Percentiles rank a stretch among this genome's conserved stretches.
phyloP scores from a whole-genome alignment of 2,113 vertebrate genomes.

The Microcebus jonahi region DNA sequence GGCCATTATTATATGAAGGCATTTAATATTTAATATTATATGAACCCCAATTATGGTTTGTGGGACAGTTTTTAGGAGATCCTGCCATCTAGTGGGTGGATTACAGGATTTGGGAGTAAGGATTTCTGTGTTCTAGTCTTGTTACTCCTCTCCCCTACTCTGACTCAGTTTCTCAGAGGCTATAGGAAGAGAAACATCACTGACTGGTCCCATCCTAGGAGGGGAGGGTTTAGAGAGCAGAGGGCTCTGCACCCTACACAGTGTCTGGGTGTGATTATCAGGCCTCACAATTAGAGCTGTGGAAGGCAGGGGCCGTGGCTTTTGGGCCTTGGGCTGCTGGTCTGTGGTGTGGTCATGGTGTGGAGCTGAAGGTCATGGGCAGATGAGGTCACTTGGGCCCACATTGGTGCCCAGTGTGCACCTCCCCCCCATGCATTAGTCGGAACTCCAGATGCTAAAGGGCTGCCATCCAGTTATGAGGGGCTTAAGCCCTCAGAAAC shows the following conservation, averaged over 20 bases:
- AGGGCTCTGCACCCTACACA: background rate
- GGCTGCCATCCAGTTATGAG: background rate
- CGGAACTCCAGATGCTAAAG: background rate
- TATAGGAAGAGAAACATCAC: background rate
- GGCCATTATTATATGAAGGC: background rate
- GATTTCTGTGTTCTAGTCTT: background rate
- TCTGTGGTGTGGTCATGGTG: background rate
- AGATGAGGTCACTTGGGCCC: background rate
- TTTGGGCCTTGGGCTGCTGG: background rate
- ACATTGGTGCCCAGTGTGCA: background rate
- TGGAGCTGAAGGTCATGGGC: background rate
- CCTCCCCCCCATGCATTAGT: too few species aligned
- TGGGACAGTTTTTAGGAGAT: background rate
- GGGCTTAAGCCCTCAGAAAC: background rate
- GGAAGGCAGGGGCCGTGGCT: background rate
- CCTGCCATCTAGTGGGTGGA: conserved; percentile 29
- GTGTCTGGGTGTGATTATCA: background rate
- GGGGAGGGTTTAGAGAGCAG: background rate
- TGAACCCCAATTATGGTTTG: background rate
- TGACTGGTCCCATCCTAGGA: background rate
- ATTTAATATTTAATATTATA: background rate
- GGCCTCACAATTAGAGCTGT: background rate
- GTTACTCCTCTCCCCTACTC: background rate
- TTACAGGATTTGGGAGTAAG: background rate
- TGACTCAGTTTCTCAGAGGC: conserved; percentile 20